phyloP scores from a whole-genome alignment of 2,888 invertebrate genomes.

The Stenurella melanura region DNA sequence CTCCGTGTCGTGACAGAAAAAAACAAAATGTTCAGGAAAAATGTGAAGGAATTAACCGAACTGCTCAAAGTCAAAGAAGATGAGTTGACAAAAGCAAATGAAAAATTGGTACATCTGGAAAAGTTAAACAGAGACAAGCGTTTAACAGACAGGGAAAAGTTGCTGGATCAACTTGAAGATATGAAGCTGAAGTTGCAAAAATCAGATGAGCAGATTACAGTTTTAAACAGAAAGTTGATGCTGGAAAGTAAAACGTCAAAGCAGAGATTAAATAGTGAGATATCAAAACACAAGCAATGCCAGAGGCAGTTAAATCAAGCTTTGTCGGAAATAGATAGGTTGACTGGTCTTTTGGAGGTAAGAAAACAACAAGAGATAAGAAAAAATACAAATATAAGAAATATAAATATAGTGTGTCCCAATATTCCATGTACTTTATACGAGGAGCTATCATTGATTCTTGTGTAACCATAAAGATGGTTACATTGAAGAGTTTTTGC shows the following conservation, averaged over 20 bases:
- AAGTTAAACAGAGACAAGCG: conserved; percentile 77
- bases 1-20: conserved; percentile 82
- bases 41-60: conserved; percentile 78
- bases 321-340: conserved; percentile 77
- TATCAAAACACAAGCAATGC: conserved; percentile 82
- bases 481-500: too few species aligned
- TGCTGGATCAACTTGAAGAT: conserved; percentile 79
- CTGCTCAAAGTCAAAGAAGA: conserved; percentile 82
- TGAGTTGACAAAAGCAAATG: conserved; percentile 79
- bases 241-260: conserved; percentile 85
- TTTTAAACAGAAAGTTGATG: conserved; percentile 81
- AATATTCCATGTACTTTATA: too few species aligned
- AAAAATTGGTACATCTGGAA: conserved; percentile 82
- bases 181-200: conserved; percentile 76
- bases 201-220: conserved; percentile 79
- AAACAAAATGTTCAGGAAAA: conserved; percentile 80
- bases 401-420: too few species aligned
- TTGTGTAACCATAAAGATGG: too few species aligned
- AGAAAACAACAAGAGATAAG: conserved; percentile 66
- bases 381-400: too few species aligned
- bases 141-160: conserved; percentile 83
- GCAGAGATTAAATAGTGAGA: conserved; percentile 82
- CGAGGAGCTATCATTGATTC: too few species aligned
- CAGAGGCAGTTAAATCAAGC: conserved; percentile 81
- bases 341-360: conserved; percentile 79